These are phyloP conservation scores for Diarsia rubi DNA, from an alignment of 2,888 invertebrate genomes.

Conservation along the genomic window DNA sequence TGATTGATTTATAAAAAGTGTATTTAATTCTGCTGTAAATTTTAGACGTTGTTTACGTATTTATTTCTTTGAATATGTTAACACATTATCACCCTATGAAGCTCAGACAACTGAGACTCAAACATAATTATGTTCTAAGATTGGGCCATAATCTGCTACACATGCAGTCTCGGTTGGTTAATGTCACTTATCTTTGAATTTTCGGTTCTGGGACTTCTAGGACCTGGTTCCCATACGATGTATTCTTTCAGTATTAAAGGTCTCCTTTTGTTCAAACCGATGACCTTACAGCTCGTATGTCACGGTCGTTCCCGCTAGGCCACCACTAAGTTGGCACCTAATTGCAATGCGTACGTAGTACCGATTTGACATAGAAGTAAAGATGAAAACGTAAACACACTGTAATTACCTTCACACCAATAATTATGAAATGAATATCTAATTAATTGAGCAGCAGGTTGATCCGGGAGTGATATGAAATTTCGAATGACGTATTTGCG, in stretches of 20 bases:
- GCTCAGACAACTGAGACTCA: background rate
- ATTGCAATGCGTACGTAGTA: background rate
- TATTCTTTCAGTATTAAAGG: background rate
- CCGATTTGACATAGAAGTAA: background rate
- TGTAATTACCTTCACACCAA: background rate
- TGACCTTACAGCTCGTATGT: background rate
- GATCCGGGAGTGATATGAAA: too few species aligned
- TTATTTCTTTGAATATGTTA: background rate
- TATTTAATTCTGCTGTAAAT: background rate
- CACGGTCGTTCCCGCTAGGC: background rate
- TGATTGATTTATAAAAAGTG: background rate
- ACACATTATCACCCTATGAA: background rate
- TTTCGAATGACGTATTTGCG: too few species aligned
- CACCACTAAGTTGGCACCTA: background rate
- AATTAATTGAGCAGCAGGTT: conserved; percentile 17
- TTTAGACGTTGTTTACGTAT: background rate
- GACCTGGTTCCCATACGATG: background rate
- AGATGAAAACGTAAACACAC: background rate
- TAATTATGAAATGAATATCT: background rate
- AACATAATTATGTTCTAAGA: too few species aligned
- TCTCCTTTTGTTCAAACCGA: background rate
- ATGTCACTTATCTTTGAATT: background rate
- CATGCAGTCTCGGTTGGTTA: background rate
- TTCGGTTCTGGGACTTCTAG: background rate
- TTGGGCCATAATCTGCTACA: background rate